phyloP scores from a whole-genome alignment of 2,888 invertebrate species.

The Orthonychiurus folsomi region DNA sequence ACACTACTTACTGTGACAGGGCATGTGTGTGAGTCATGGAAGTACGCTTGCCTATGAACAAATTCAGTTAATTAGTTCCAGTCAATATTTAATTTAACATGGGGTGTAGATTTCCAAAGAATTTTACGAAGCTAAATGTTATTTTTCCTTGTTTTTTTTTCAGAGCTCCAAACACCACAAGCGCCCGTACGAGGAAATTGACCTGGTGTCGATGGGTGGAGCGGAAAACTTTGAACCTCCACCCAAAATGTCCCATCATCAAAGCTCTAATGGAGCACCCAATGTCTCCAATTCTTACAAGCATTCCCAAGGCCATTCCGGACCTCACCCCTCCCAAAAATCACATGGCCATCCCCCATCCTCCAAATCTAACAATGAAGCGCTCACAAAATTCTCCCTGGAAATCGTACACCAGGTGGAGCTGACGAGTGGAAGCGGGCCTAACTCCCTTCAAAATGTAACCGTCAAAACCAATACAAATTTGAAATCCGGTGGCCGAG shows the following conservation, averaged over 20 bases:
- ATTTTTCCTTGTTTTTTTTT: background rate
- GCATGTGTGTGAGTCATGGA: too few relatives aligned
- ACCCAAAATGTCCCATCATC: conserved; percentile 31
- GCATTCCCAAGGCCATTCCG: conserved; percentile 10
- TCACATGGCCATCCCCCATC: background rate
- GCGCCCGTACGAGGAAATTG: conserved; percentile 61
- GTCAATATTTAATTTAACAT: too few relatives aligned
- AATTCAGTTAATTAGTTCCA: too few relatives aligned
- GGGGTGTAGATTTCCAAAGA: too few relatives aligned
- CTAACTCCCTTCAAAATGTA: background rate
- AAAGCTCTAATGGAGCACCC: background rate
- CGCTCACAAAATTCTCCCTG: conserved; percentile 70
- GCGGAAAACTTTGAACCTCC: conserved; percentile 45
- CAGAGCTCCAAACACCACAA: conserved; percentile 44
- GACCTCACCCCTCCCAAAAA: background rate
- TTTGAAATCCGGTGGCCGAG: background rate
- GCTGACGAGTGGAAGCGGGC: conserved; percentile 43
- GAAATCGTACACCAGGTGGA: conserved; percentile 87
- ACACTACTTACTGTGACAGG: too few relatives aligned
- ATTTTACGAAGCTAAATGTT: too few relatives aligned
- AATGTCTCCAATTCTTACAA: conserved; percentile 9
- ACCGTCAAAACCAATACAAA: conserved; percentile 3
- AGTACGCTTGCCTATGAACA: too few relatives aligned
- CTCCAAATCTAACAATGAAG: conserved; percentile 42
- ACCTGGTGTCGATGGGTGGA: conserved; percentile 41